Conservation (phyloP, 1,140 invertebrate genomes). For the Triops cancriformis region DNA sequence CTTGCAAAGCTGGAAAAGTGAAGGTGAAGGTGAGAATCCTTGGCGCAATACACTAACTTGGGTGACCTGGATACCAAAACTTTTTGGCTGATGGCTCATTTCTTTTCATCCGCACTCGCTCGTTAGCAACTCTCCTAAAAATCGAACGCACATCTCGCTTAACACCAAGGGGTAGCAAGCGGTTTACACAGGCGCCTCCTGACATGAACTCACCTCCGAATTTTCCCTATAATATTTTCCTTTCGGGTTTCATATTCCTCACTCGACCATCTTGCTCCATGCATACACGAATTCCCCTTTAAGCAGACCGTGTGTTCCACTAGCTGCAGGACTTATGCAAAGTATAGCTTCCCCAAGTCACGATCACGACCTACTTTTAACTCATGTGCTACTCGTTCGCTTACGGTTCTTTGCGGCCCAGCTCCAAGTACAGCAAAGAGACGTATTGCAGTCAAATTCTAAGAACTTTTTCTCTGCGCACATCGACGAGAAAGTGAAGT, state of each 20-base stretch:
- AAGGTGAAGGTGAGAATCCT: neutral
- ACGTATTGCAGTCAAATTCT: neutral
- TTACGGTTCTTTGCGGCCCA: neutral
- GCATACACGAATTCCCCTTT: neutral
- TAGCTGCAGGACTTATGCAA: neutral
- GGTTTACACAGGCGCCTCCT: neutral
- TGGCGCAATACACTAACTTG: neutral
- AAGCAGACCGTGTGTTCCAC: neutral
- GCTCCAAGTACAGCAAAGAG: neutral
- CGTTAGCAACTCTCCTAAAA: neutral
- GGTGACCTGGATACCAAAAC: neutral
- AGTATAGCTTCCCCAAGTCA: neutral
- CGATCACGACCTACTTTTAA: constrained; percentile 7
- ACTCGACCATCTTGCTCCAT: neutral
- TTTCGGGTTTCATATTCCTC: neutral
- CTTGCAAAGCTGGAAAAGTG: neutral
- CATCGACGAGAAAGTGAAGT: neutral
- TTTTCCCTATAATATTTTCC: neutral
- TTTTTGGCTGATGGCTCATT: neutral
- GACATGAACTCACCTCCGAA: neutral
- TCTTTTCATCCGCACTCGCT: neutral
- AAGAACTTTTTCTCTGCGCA: neutral
- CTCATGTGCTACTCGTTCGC: neutral
- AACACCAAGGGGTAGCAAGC: neutral
- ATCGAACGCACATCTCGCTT: neutral